These are phyloP conservation scores for Lineus longissimus DNA, from an alignment of 1,140 invertebrate genomes.

Conservation along the genomic window DNA sequence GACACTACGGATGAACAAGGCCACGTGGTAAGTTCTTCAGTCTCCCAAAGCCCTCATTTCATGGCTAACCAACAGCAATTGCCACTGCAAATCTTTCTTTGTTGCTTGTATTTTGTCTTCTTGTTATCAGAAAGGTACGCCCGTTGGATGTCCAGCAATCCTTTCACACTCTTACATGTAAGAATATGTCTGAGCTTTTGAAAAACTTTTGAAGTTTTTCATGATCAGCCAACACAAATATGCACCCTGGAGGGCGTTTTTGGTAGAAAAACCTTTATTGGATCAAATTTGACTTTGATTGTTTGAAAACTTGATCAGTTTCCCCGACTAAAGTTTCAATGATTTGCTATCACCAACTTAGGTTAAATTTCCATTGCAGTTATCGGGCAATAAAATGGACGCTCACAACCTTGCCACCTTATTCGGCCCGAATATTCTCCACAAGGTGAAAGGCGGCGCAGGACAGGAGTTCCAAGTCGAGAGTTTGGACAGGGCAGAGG, in stretches of 20 bases:
- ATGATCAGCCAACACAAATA: neutral
- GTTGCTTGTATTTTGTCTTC: too few species aligned
- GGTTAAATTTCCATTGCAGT: too few species aligned
- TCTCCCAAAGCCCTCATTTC: neutral
- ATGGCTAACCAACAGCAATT: neutral
- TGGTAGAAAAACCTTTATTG: too few species aligned
- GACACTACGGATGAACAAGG: slow-evolving; percentile 60
- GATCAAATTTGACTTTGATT: too few species aligned
- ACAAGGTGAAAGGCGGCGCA: slow-evolving; percentile 62
- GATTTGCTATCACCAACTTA: too few species aligned
- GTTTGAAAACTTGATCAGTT: too few species aligned
- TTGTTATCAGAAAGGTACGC: too few species aligned
- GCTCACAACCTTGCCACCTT: slow-evolving; percentile 84
- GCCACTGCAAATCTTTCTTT: neutral
- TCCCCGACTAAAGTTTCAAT: too few species aligned
- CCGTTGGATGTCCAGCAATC: too few species aligned
- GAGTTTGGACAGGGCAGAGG: slow-evolving; percentile 67
- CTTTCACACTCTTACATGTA: too few species aligned
- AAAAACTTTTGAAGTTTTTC: neutral
- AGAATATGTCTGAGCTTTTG: neutral
- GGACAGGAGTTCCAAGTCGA: slow-evolving; percentile 57
- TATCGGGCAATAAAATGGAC: slow-evolving; percentile 89
- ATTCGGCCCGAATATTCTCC: slow-evolving; percentile 89
- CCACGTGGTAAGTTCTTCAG: slow-evolving; percentile 44
- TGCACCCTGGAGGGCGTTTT: too few species aligned